Evolutionary conservation across 2,888 invertebrate genomes (phyloP).

Genomic region (Deroplatys truncata): DNA sequence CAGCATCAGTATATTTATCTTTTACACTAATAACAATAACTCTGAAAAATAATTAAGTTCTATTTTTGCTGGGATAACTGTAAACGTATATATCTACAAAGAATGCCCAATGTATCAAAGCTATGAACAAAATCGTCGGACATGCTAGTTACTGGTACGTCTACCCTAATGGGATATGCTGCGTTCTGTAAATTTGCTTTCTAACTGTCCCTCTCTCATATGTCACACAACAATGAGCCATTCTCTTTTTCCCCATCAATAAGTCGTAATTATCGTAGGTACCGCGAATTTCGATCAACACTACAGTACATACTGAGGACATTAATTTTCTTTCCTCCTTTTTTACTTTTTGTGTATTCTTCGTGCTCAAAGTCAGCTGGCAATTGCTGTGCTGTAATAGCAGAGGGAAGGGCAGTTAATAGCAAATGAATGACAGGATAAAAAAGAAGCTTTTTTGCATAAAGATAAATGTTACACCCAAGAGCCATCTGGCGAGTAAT

Average conservation of each 20-base stretch:
- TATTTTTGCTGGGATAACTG: too few species aligned
- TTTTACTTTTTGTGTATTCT: neutral
- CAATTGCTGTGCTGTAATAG: neutral
- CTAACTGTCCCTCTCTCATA: constrained; percentile 2
- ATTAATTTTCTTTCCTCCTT: neutral
- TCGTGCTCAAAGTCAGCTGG: neutral
- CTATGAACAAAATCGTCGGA: neutral
- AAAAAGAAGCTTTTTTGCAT: neutral
- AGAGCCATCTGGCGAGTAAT: neutral
- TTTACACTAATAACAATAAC: too few species aligned
- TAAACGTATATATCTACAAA: too few species aligned
- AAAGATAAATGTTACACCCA: neutral
- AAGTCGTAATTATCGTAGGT: neutral
- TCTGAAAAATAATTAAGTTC: too few species aligned
- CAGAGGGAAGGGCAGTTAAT: neutral
- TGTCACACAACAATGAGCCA: constrained; percentile 3
- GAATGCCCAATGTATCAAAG: too few species aligned
- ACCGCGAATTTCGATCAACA: constrained; percentile 4
- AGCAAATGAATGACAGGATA: neutral
- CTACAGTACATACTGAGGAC: neutral
- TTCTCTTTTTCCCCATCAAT: neutral
- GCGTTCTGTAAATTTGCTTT: neutral
- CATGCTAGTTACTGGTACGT: neutral
- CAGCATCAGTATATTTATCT: too few species aligned
- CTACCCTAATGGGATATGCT: neutral